Base-by-base conservation (phyloP, 2,797 vertebrate genomes). In the Simalia tracyae region DNA sequence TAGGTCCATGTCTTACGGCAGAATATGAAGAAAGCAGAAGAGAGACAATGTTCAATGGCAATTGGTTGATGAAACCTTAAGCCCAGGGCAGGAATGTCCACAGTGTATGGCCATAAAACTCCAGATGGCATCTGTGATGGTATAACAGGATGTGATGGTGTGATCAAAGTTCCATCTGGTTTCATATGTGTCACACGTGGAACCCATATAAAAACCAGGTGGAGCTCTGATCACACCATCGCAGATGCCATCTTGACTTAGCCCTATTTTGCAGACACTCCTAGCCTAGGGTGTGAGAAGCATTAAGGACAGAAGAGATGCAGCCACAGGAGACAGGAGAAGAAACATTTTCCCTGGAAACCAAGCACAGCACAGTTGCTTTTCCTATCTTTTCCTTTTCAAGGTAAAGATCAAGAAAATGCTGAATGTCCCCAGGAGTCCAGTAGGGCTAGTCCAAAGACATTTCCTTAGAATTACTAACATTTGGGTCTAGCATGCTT, bases 361-460 rank as follows among this genome's bases (percentile, higher is more conserved):
- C 28, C 92, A 91, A 96, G 95, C 84, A 63, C 0, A 86, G 60
- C 87, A 61, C 76, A 11, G 8, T 59, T 94, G 64, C 61, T 95
- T 84, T 5, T 92, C 56, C 31, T 19, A 72, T 36, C 15, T 31
- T 91, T 84, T 92, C 72, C 50, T 72, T 22, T 72, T 91, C 66
- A 93, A 0, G 57, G 68, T 89, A 4, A 63, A 94, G 88, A 89
- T 93, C 54, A 94, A 76, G 66, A 93, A 91, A 94, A 95, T 94
- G 86, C 88, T 88, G 87, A 91, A 68, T 91, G 95, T 94, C 66
- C 84, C 92, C 76, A 92, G 94, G 84, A 95, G 89, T 87, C 14
- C 0, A 36, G 31, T 22, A 88, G 9, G 4, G 84, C 24, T 59
- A 60, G 19, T 42, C 54, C 10, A 46, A 68, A 86, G 22, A 31